phyloP scores from a whole-genome alignment of 2,113 vertebrate genomes.

The Aspiorhynchus laticeps region DNA sequence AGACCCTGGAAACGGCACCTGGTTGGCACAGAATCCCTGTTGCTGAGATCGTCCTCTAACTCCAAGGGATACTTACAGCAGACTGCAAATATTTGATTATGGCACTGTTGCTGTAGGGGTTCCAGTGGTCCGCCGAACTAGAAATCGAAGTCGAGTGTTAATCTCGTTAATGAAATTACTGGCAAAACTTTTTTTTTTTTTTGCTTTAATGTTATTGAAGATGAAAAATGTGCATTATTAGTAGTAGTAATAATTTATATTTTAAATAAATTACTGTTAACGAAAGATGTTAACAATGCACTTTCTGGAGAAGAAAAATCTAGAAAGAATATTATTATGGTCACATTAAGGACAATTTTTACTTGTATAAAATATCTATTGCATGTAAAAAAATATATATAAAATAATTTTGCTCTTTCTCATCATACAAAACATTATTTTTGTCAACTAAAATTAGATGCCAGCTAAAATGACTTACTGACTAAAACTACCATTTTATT shows the following conservation, averaged over 20 bases:
- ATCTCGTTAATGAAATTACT: not conserved
- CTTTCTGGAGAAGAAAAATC: not conserved
- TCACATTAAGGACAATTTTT: not conserved
- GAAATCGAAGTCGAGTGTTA: not conserved
- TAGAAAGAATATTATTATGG: not conserved
- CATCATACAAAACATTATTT: not conserved
- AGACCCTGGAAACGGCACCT: constrained; percentile 29
- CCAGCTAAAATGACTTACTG: not conserved
- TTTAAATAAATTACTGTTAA: not conserved
- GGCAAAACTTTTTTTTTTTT: not conserved
- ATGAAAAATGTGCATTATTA: not conserved
- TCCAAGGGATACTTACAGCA: constrained; percentile 34
- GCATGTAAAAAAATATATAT: not conserved
- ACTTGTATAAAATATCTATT: not conserved
- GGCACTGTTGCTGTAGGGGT: constrained; percentile 41
- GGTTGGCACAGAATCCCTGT: constrained; percentile 23
- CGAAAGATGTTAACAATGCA: not conserved
- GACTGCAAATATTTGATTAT: constrained; percentile 47
- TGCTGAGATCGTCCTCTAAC: constrained; percentile 32
- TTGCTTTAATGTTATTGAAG: not conserved
- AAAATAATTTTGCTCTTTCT: not conserved
- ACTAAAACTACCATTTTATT: no score
- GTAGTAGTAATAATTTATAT: not conserved
- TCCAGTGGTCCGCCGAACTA: not conserved
- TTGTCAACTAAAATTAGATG: not conserved